Evolutionary conservation across 2,113 vertebrate species (phyloP), one percentile per base, ranked within the genome.

Genomic region (Pomatorhinus ruficollis): DNA sequence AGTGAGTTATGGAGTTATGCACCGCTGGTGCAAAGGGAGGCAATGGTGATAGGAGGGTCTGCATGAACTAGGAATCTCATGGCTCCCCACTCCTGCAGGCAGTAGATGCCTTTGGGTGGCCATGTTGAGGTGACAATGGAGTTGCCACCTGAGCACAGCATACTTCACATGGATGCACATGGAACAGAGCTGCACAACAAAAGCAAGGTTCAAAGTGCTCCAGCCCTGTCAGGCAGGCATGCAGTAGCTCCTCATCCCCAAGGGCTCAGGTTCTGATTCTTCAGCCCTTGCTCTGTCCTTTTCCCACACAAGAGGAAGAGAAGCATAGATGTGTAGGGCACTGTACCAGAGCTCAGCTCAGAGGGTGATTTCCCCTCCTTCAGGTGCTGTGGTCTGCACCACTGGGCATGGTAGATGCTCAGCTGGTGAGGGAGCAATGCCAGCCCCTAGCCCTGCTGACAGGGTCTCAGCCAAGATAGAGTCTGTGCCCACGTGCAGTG

Each of bases 1-100:
- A 77, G 15, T 18, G 5, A 27, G 30, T 0, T 0, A 19, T 4
- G 5, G 30, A 71, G 7, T 10, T 5, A 2, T 22, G 8, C 19
- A 57, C 19, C 47, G 24, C 53, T 35, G 35, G 12, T 28, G 35
- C 5, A 10, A 77, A 45, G 15, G 19, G 14, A 85, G 13, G 27
- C 33, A 82, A 77, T 27, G 10, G 14, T 50, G 16, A 9, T 12
- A 9, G 33, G 8, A 72, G 1, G 10, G 8, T 63, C 16, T 42
- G 37, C 8, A 24, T 13, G 25, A 72, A 72, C 10, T 39, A 25
- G 6, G 12, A 9, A 53, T 52, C 42, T 63, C 65, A 68, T 15
- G 60, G 23, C 20, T 78, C 12, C 12, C 21, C 17, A 24, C 16
- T 83, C 17, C 50, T 40, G 31, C 44, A 57, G 23, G 39, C n/a